Percentiles rank a stretch among this genome's conserved stretches.
phyloP scores from a whole-genome alignment of 2,113 vertebrate species.

The Quiscalus mexicanus region DNA sequence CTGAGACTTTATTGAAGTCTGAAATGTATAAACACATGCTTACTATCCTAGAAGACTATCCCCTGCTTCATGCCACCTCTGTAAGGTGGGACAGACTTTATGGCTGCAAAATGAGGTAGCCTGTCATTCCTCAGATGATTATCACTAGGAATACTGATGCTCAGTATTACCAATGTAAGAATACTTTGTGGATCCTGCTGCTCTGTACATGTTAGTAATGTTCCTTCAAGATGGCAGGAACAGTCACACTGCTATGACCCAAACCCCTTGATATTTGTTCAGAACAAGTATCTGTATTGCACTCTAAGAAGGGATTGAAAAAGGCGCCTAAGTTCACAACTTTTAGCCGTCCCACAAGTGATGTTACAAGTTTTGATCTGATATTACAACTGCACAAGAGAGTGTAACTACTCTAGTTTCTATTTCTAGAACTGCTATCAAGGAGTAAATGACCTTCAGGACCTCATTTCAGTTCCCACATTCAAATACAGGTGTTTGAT shows the following conservation, averaged over 20 bases:
- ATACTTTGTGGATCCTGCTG: neutral
- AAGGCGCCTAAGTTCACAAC: neutral
- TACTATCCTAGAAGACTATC: neutral
- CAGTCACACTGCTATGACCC: neutral
- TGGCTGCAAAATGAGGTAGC: neutral
- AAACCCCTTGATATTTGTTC: neutral
- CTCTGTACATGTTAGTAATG: neutral
- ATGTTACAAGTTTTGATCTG: neutral
- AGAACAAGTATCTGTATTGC: neutral
- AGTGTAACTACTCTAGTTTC: neutral
- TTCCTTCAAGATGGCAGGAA: neutral
- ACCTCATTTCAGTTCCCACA: neutral
- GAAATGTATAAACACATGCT: neutral
- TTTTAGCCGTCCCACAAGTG: neutral
- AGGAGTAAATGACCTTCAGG: neutral
- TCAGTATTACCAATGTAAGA: accelerated
- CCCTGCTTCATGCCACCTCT: neutral
- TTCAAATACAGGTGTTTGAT: neutral
- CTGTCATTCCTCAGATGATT: neutral
- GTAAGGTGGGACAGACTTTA: neutral
- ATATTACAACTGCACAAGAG: neutral
- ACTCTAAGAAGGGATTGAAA: neutral
- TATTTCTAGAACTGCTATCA: neutral
- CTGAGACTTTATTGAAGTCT: neutral
- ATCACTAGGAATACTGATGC: neutral